phyloP scores from a whole-genome alignment of 2,797 vertebrate genomes.

The Centroberyx gerrardi region DNA sequence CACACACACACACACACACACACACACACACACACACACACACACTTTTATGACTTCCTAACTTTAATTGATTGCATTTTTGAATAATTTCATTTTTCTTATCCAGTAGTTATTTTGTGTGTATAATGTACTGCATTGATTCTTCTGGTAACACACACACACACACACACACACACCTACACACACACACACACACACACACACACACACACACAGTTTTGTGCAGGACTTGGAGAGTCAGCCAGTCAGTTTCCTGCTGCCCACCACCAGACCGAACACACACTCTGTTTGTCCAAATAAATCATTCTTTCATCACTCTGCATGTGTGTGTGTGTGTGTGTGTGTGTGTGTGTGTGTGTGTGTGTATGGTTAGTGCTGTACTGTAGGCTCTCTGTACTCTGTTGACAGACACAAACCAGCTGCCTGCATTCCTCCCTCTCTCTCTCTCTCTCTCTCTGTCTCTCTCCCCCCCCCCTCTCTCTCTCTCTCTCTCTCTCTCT shows the following conservation, averaged over 20 bases:
- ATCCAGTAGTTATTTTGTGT: too few relatives aligned
- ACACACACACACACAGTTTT: constrained; percentile 50
- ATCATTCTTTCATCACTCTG: constrained; percentile 77
- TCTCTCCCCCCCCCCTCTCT: too few relatives aligned
- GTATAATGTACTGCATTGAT: too few relatives aligned
- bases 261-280: constrained; percentile 64
- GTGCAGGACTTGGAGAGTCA: constrained; percentile 67
- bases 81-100: too few relatives aligned
- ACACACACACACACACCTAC: too few relatives aligned
- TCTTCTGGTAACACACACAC: too few relatives aligned
- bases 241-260: constrained; percentile 63
- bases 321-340: constrained; percentile 27
- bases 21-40: too few relatives aligned
- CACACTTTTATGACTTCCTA: too few relatives aligned
- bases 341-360: neutral
- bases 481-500: too few relatives aligned
- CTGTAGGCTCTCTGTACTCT: constrained; percentile 83
- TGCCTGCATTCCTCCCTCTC: constrained; percentile 81
- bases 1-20: too few relatives aligned
- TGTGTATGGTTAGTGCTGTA: constrained; percentile 51
- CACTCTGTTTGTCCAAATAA: constrained; percentile 80
- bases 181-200: too few relatives aligned
- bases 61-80: too few relatives aligned
- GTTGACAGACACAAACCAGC: constrained; percentile 86
- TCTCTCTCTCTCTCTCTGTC: constrained; percentile 17